Evolutionary conservation across 23 tunicate species (phyloP).

Genomic region (Clavelina lepadiformis): DNA sequence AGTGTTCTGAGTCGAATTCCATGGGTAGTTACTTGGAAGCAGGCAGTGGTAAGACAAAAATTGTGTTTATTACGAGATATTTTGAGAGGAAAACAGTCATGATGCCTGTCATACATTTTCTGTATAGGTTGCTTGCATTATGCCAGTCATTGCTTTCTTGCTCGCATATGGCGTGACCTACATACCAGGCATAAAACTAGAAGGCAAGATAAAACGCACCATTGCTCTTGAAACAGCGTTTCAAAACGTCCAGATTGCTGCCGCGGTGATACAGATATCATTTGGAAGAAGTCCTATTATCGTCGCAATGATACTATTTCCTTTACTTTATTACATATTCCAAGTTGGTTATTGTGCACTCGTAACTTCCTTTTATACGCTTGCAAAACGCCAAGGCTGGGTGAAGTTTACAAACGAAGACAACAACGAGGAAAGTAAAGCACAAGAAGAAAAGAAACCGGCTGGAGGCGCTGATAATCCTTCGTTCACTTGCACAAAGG

Average conservation of each 20-base stretch:
- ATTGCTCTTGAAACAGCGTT: constrained; percentile 40
- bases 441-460: too few species aligned
- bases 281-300: not conserved
- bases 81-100: too few species aligned
- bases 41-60: constrained; percentile 51
- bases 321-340: constrained; percentile 46
- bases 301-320: constrained; percentile 38
- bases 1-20: constrained; percentile 8
- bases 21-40: constrained; percentile 48
- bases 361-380: not conserved
- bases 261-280: constrained; percentile 24
- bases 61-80: too few species aligned
- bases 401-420: not conserved
- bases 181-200: constrained; percentile 33
- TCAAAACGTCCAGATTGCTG: constrained; percentile 53
- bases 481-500: too few species aligned
- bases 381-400: constrained; percentile 15
- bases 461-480: too few species aligned
- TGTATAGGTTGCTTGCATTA: constrained; percentile 40
- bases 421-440: too few species aligned
- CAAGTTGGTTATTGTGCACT: constrained; percentile 35
- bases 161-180: constrained; percentile 28
- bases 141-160: constrained; percentile 28
- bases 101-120: too few species aligned
- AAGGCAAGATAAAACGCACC: constrained; percentile 6